Evolutionary conservation across 2,888 invertebrate species (phyloP), one percentile per base, ranked within the genome.

Genomic region (Lacanobia oleracea): DNA sequence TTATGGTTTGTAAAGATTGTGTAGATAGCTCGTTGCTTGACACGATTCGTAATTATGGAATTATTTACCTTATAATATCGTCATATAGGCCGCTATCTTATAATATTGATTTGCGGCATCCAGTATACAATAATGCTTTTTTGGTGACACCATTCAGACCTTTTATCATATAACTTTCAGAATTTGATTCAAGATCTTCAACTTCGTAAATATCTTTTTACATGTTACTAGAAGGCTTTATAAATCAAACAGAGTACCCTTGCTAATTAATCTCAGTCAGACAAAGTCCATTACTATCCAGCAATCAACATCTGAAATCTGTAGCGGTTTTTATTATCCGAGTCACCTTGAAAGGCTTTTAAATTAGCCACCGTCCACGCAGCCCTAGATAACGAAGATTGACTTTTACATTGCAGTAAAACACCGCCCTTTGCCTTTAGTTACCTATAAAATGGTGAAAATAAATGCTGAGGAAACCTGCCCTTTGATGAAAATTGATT

Each of bases 351-450:
- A 80, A 84, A 81, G 77, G 77, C 86, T 88, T 86, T 84, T 78
- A 88, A 88, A 88, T 89, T 88, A 88, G 86, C 85, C 71, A 57
- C 80, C 43, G 64, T 77, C 74, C 74, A 67, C 83, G 75, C 82
- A 75, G 82, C 85, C 83, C 79, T 84, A 33, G 66, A 82, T 87
- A 92, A 93, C 91, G 89, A 90, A 90, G 91, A 92, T 88, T 91
- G 92, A 88, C 90, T 89, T 91, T 91, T 88, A 90, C 84, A 86
- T 72, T 86, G 88, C 84, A 86, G 80, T 90, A 89, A 90, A 91
- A 87, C 78, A 62, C 21, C 56, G 84, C 82, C 81, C 80, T 85
- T 79, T 63, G 68, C 53, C 67, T 76, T 77, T 72, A 74, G 60
- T 74, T 83, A 75, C 79, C 77, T 67, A 78, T 85, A 83, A 85